Percentiles rank a stretch among this genome's conserved stretches.
Evolutionary conservation across 2,888 invertebrate genomes (phyloP).

Genomic region (Eilema sororculum): DNA sequence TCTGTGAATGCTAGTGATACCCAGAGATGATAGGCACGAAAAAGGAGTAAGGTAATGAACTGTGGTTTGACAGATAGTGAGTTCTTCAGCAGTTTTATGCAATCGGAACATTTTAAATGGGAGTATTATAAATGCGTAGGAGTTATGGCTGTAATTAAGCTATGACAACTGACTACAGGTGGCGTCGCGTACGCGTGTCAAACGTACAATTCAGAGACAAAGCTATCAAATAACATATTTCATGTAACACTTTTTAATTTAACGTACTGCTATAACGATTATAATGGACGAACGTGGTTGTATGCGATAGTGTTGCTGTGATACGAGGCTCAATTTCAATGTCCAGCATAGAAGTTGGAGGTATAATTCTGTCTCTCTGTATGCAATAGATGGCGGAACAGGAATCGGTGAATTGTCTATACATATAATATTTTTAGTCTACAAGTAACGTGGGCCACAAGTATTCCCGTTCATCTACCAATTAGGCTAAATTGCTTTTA

Average conservation of each 20-base stretch:
- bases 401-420: background rate
- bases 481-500: conserved; percentile 1
- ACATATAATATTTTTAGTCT: background rate
- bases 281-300: background rate
- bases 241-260: conserved; percentile 54
- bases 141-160: background rate
- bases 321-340: background rate
- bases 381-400: background rate
- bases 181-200: conserved; percentile 31
- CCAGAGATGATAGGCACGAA: too few species aligned
- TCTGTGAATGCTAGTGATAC: too few species aligned
- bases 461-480: background rate
- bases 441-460: background rate
- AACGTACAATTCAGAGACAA: conserved; percentile 27
- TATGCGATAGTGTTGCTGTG: background rate
- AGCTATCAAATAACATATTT: conserved; percentile 24
- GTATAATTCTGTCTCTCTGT: background rate
- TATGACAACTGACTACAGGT: conserved; percentile 26
- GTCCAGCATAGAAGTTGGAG: background rate
- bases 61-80: background rate
- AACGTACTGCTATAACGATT: conserved; percentile 15
- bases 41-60: background rate
- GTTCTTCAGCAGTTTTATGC: background rate
- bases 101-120: background rate
- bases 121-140: background rate